Conservation (phyloP, 2,113 vertebrate genomes). For the Megalops atlanticus region DNA sequence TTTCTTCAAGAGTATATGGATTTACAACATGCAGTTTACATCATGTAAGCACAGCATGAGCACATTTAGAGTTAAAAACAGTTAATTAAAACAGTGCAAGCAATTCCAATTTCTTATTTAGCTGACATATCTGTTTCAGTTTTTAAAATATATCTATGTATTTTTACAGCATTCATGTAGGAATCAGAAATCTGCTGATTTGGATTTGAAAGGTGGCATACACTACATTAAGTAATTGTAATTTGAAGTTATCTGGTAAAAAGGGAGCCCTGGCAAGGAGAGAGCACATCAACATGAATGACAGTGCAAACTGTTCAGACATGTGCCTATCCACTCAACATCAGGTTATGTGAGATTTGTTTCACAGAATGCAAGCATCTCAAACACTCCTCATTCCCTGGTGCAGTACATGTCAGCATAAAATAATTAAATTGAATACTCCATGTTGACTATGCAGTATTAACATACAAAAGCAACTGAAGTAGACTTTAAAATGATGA, state of each 20-base stretch:
- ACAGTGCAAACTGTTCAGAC: background rate
- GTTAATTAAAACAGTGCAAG: background rate
- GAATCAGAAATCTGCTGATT: background rate
- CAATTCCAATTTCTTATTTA: background rate
- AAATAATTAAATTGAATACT: conserved; percentile 36
- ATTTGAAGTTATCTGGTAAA: background rate
- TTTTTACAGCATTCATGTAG: background rate
- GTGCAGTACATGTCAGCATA: background rate
- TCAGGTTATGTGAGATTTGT: background rate
- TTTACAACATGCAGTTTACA: background rate
- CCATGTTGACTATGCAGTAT: conserved; percentile 65
- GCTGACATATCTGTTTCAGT: background rate
- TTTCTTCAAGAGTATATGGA: background rate
- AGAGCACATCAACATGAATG: background rate
- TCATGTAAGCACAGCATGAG: background rate
- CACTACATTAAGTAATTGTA: background rate
- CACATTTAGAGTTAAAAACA: background rate
- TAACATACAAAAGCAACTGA: conserved; percentile 53
- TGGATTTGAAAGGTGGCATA: background rate
- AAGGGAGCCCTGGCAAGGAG: background rate
- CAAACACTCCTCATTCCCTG: background rate
- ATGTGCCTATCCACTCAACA: background rate
- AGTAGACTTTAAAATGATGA: conserved; percentile 45
- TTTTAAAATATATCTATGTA: background rate
- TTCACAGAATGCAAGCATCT: background rate